Conservation (phyloP, 1,140 invertebrate species). For the Anastrepha ludens region DNA sequence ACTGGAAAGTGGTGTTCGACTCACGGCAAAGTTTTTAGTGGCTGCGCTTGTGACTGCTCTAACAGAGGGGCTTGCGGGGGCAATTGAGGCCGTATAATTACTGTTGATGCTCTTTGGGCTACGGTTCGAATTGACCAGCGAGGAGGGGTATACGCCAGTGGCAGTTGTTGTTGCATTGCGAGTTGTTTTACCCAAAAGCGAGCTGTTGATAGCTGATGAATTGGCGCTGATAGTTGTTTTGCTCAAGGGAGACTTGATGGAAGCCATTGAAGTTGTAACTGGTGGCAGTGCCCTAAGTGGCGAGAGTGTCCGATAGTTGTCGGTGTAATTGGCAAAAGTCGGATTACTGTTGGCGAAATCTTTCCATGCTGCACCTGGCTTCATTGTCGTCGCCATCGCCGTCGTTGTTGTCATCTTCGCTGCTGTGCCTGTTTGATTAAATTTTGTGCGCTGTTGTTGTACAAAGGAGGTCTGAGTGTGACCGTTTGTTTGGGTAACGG, state of each 20-base stretch:
- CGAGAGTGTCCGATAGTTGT: neutral
- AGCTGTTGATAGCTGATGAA: neutral
- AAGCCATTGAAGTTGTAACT: neutral
- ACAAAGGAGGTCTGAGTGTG: conserved; percentile 64
- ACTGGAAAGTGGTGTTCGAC: neutral
- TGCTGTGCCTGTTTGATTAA: conserved; percentile 40
- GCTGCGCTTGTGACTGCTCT: neutral
- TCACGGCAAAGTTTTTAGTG: neutral
- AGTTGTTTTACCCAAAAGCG: neutral
- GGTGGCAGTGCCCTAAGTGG: neutral
- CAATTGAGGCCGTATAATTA: neutral
- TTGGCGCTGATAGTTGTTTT: neutral
- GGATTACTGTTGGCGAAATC: neutral
- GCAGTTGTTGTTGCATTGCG: neutral
- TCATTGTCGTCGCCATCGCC: neutral
- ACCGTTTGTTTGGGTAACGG: conserved; percentile 66
- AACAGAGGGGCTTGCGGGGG: neutral
- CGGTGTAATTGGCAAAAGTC: neutral
- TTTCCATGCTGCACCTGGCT: neutral
- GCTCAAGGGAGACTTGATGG: neutral
- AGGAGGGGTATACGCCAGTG: neutral
- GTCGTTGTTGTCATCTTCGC: neutral
- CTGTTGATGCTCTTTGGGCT: neutral
- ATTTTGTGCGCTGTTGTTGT: conserved; percentile 63
- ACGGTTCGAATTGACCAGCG: neutral